Percentiles rank a stretch among this genome's conserved stretches.
phyloP scores from a whole-genome alignment of 2,113 vertebrate genomes.

The Eupsittula cactorum region DNA sequence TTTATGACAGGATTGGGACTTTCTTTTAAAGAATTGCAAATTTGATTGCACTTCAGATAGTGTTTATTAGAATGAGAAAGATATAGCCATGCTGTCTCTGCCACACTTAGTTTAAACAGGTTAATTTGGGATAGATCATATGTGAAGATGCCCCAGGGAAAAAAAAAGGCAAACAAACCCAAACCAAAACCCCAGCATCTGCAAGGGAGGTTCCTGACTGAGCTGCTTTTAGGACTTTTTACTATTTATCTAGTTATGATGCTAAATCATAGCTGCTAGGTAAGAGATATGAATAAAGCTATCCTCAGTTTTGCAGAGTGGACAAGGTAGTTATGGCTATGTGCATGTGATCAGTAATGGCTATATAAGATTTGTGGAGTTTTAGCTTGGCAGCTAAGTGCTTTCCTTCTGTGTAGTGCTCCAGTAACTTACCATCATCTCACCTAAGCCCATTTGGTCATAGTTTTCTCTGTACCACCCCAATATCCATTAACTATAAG shows the following conservation, averaged over 20 bases:
- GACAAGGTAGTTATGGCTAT: background rate
- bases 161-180: background rate
- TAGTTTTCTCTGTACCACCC: background rate
- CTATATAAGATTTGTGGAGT: background rate
- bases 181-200: background rate
- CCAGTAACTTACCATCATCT: background rate
- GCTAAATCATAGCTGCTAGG: background rate
- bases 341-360: background rate
- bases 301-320: background rate
- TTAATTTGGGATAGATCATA: constrained; percentile 3
- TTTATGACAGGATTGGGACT: background rate
- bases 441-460: background rate
- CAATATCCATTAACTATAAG: background rate
- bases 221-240: background rate
- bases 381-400: background rate
- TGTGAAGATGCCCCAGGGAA: background rate
- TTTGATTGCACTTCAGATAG: background rate
- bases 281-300: background rate
- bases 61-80: background rate
- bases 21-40: background rate
- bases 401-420: background rate
- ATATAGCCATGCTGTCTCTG: background rate
- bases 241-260: background rate
- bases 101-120: background rate
- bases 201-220: background rate